Conservation (phyloP, 2,113 vertebrate species). For the Cinclus mexicanus region DNA sequence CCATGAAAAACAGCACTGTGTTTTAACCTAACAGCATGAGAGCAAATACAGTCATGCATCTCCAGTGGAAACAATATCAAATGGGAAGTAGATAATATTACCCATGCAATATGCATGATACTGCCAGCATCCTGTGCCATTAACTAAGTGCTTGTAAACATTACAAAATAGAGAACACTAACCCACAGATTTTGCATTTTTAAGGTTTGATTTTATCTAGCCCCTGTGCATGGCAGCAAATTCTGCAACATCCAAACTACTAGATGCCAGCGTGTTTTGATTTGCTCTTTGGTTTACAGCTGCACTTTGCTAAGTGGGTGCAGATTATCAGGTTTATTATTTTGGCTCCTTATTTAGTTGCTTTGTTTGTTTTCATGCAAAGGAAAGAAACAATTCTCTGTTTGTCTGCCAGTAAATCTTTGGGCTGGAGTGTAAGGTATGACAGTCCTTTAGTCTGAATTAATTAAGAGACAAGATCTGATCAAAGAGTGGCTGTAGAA, state of each 20-base stretch:
- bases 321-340: not conserved
- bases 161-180: not conserved
- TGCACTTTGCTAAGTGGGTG: not conserved
- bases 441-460: not conserved
- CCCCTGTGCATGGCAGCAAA: not conserved
- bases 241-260: not conserved
- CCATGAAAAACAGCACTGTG: slow-evolving; percentile 17
- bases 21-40: slow-evolving; percentile 50
- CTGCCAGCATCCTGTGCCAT: not conserved
- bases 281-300: not conserved
- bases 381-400: not conserved
- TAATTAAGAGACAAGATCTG: not conserved
- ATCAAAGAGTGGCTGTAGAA: not conserved
- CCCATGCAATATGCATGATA: not conserved
- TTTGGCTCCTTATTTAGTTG: not conserved
- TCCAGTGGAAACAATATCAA: slow-evolving; percentile 33
- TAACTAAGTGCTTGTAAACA: slow-evolving; percentile 14
- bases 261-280: not conserved
- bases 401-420: not conserved
- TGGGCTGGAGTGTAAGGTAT: not conserved
- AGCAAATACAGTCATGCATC: not conserved
- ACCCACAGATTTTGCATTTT: not conserved
- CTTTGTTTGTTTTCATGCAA: not conserved
- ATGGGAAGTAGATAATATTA: not conserved
- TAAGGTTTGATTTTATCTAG: not conserved